Conservation (phyloP, 2,888 invertebrate genomes). For the Atethmia centrago region DNA sequence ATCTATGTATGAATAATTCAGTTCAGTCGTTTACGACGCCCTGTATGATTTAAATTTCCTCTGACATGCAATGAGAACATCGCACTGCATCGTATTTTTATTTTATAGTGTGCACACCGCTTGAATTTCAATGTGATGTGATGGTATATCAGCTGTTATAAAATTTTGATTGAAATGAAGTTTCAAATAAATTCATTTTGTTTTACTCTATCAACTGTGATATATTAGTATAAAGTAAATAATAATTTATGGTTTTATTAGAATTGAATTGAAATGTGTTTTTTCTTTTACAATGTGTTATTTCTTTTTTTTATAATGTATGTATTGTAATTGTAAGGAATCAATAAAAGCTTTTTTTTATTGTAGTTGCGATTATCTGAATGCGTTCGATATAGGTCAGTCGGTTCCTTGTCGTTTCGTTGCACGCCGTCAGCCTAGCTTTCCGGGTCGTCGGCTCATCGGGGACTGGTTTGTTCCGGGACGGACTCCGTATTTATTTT, state of each 20-base stretch:
- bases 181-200: too few relatives aligned
- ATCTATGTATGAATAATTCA: conserved; percentile 44
- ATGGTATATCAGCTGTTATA: not conserved
- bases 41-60: conserved; percentile 30
- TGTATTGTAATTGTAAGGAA: too few relatives aligned
- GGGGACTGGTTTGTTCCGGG: not conserved
- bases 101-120: conserved; percentile 3
- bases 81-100: conserved; percentile 22
- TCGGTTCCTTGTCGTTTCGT: conserved; percentile 13
- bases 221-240: too few relatives aligned
- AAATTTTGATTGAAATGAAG: too few relatives aligned
- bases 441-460: conserved; percentile 23
- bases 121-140: not conserved
- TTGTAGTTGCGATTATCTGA: conserved; percentile 15
- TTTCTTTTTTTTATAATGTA: too few relatives aligned
- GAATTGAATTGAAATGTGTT: too few relatives aligned
- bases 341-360: too few relatives aligned
- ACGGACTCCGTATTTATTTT: not conserved
- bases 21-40: conserved; percentile 2
- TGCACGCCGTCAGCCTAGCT: not conserved
- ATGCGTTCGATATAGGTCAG: conserved; percentile 34
- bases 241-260: too few relatives aligned
- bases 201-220: too few relatives aligned
- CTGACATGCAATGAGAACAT: conserved; percentile 33
- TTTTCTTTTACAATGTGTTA: too few relatives aligned